Evolutionary conservation across 1,140 invertebrate genomes (phyloP).

Genomic region (Chrysomallon squamiferum): DNA sequence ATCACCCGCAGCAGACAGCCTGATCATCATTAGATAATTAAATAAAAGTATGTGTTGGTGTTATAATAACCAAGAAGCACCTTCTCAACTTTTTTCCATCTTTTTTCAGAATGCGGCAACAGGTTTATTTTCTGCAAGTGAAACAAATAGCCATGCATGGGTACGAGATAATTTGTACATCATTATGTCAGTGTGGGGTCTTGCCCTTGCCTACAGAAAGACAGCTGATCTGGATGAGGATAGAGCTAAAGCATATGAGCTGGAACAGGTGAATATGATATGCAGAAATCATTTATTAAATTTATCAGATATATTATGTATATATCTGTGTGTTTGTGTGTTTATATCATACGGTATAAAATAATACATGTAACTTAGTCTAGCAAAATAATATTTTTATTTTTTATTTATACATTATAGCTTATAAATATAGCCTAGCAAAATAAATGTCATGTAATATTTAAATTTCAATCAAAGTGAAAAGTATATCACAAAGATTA

Average conservation of each 20-base stretch:
- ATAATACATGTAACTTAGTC: not conserved
- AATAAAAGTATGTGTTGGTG: too few species aligned
- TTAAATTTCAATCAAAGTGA: too few species aligned
- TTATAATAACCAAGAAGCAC: too few species aligned
- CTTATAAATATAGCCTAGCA: too few species aligned
- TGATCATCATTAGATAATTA: too few species aligned
- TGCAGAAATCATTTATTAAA: not conserved
- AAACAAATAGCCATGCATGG: conserved; percentile 93
- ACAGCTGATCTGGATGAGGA: conserved; percentile 98
- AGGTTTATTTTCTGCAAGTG: conserved; percentile 76
- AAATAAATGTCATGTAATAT: too few species aligned
- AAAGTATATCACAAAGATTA: too few species aligned
- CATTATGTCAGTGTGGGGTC: conserved; percentile 95
- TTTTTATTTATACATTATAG: too few species aligned
- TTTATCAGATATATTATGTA: not conserved
- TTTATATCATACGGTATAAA: not conserved
- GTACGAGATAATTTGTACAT: conserved; percentile 98
- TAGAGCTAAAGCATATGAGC: conserved; percentile 94
- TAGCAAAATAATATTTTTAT: too few species aligned
- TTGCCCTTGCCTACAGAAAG: conserved; percentile 98
- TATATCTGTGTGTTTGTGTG: too few species aligned
- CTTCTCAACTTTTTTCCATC: too few species aligned
- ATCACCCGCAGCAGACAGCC: too few species aligned
- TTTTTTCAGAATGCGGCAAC: conserved; percentile 91
- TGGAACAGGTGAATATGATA: conserved; percentile 78